A percentile compares a stretch with the other conserved stretches of the same genome.
These are phyloP conservation scores for Mastigias papua DNA, from an alignment of 30 jellyfish, hydroid and myxozoan genomes.

Conservation along the genomic window DNA sequence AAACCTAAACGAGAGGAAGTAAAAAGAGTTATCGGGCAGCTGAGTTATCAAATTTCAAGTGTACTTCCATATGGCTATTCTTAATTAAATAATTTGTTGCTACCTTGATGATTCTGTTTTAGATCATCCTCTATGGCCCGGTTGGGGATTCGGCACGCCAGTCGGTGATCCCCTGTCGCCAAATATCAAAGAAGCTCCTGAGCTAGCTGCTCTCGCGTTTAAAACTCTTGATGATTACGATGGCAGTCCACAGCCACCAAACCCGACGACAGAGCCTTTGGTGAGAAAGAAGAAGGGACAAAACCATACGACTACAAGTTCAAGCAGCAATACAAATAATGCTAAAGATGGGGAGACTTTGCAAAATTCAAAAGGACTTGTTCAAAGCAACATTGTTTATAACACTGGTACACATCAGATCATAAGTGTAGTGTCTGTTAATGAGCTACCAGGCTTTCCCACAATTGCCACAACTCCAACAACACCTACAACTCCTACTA, in stretches of 20 bases:
- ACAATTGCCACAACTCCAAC: constrained; percentile 33
- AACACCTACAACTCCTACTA: constrained; percentile 60
- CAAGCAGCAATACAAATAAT: neutral
- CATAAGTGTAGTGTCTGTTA: constrained; percentile 36
- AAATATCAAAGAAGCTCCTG: constrained; percentile 72
- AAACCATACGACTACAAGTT: neutral
- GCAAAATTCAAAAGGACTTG: constrained; percentile 6
- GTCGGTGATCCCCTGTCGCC: constrained; percentile 84
- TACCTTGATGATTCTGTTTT: neutral
- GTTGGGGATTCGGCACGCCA: constrained; percentile 87
- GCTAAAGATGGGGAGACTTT: neutral
- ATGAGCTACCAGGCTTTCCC: constrained; percentile 8
- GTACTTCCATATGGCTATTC: neutral
- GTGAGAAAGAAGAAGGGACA: neutral
- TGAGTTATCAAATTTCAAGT: too few relatives aligned
- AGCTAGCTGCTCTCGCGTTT: constrained; percentile 75
- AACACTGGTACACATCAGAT: constrained; percentile 60
- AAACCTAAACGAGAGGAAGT: too few relatives aligned
- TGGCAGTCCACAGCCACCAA: constrained; percentile 81
- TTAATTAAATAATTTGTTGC: neutral
- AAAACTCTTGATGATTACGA: constrained; percentile 59
- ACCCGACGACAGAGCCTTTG: constrained; percentile 50
- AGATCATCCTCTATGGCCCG: constrained; percentile 88
- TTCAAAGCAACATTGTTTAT: constrained; percentile 45
- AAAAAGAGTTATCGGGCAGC: too few relatives aligned